Evolutionary conservation across 2,113 vertebrate genomes (phyloP), one percentile per base, ranked within the genome.

Genomic region (Vireo altiloquus): DNA sequence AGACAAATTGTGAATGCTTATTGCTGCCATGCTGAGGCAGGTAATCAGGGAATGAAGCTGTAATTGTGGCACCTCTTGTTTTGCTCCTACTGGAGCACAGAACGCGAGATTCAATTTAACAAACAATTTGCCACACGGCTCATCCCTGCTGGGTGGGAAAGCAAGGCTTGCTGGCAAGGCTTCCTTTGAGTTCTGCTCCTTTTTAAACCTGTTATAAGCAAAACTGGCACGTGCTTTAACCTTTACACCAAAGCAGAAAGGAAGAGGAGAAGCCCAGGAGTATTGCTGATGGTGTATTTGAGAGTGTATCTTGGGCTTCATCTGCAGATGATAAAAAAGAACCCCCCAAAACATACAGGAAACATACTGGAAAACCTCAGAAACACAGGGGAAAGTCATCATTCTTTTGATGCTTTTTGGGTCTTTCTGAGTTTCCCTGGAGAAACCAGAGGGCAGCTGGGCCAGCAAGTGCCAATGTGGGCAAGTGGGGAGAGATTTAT

Each of bases 1-100:
- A 25, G 31, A 96, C 97, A 98, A 98, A 98, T 92, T 97, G 97
- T 89, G 90, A 89, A 94, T 94, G 96, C 91, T 98, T 97, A 94
- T 92, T 97, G 94, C 97, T 96, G 92, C 96, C 97, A 98, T 11
- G 94, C 95, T 98, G 98, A 91, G 95, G 97, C 97, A 97, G 94
- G 97, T 97, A 98, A 98, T 98, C 97, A 97, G 97, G 93, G 96
- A 96, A 96, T 85, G 92, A 98, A 97, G 81, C 2, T 68, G 82
- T 95, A 96, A 96, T 97, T 96, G 89, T 84, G 94, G 87, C 96
- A 97, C 87, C 93, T 95, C 96, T 97, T 97, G 95, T 96, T 97
- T 97, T 90, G 66, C 87, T 97, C 95, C 90, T 97, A 89, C 95
- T 65, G 91, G 82, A 87, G 95, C 60, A 28, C 89, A 90, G 91